phyloP scores from a whole-genome alignment of 1,140 invertebrate genomes.

The Orchestia grillus region DNA sequence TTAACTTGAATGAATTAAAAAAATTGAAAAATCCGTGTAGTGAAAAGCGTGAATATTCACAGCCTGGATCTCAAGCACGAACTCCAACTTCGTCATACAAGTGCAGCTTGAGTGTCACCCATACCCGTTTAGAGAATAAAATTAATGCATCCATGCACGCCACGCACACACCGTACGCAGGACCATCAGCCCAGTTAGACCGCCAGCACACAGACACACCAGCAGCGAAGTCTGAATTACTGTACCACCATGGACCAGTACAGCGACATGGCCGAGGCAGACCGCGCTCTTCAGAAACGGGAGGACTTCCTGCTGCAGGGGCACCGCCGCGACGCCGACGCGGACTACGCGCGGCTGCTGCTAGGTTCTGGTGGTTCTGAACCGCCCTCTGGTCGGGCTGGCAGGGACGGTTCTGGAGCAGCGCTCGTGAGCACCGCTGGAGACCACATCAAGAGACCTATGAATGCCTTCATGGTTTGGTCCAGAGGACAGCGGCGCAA shows the following conservation, averaged over 20 bases:
- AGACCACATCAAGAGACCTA: constrained; percentile 78
- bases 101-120: too few relatives aligned
- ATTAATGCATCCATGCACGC: too few relatives aligned
- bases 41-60: too few relatives aligned
- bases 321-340: not conserved
- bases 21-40: too few relatives aligned
- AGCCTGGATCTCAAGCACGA: too few relatives aligned
- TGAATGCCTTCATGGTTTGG: constrained; percentile 83
- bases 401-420: not conserved
- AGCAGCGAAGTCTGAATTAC: not conserved
- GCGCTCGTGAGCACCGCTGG: not conserved
- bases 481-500: constrained; percentile 93
- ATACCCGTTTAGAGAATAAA: too few relatives aligned
- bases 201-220: not conserved
- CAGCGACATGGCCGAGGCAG: not conserved
- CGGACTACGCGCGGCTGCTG: not conserved
- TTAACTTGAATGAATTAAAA: too few relatives aligned
- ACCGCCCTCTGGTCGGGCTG: not conserved
- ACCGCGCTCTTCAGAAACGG: not conserved
- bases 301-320: not conserved
- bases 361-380: not conserved
- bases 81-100: too few relatives aligned
- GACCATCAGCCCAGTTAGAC: too few relatives aligned
- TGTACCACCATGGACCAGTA: constrained; percentile 39
- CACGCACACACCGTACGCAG: too few relatives aligned